Base-by-base conservation (phyloP, 2,797 vertebrate species). In the Xyrichtys novacula region DNA sequence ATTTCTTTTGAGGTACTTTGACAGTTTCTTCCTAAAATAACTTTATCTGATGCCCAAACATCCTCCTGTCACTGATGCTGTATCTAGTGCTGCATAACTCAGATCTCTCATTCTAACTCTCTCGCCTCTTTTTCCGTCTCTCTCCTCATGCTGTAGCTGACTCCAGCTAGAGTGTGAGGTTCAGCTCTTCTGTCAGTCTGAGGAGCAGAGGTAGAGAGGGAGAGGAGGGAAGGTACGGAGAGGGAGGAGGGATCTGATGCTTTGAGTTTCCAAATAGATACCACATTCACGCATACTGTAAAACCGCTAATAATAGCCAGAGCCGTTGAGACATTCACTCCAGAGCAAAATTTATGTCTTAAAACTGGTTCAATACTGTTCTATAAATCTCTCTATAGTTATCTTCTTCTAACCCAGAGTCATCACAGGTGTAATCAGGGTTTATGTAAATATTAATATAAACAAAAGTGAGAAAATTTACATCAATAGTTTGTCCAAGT, bases 11-110 rank as follows among this genome's bases (percentile, higher is more conserved):
- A 88, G 72, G 78, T 64, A 50, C 81, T 79, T 85, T 88, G 89
- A 89, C 87, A 83, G 85, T 60, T 85, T 76, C 62, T 56, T 85
- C 88, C 81, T 65, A 82, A 91, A 92, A 92, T 90, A 92, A 75
- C 80, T 69, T 74, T 42, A 84, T 84, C 78, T 83, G 85, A 89
- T 80, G 75, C 73, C 79, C 82, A 84, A 90, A 88, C 84, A 86
- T 80, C 76, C 76, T 83, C 70, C 76, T 76, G 81, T 89, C 84
- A 84, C 67, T 72, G 81, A 84, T 68, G 77, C 78, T 74, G 65
- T 65, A 60, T 82, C 79, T 81, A 62, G 25, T 65, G 77, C 74
- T 78, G 70, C 82, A 75, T 84, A 70, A 63, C 56, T 84, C 63
- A 44, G 56, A 49, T 57, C 72, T 63, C 69, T 17, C 12, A 22